Evolutionary conservation across 2,888 invertebrate species (phyloP).

Genomic region (Drosophila acutilabella): DNA sequence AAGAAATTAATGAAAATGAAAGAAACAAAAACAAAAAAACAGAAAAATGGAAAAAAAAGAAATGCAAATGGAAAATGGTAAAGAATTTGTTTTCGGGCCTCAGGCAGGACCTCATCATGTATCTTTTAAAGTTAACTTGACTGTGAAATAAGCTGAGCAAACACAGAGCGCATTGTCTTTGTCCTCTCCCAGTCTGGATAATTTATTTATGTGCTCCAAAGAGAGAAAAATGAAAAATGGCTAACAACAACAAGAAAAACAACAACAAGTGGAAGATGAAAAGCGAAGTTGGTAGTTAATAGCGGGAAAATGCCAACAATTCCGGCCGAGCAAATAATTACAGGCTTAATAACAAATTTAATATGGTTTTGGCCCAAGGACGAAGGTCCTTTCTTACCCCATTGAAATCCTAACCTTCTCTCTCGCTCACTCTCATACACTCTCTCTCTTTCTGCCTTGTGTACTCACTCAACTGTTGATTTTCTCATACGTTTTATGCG

Average conservation of each 20-base stretch:
- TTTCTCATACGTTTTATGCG: constrained; percentile 68
- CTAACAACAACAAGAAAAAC: not conserved
- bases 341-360: constrained; percentile 80
- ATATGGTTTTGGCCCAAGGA: constrained; percentile 61
- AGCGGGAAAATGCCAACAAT: constrained; percentile 67
- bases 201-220: constrained; percentile 74
- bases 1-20: constrained; percentile 74
- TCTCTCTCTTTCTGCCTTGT: not conserved
- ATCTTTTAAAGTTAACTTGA: constrained; percentile 77
- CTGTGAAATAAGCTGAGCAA: constrained; percentile 76
- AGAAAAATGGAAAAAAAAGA: constrained; percentile 10
- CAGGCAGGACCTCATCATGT: constrained; percentile 40
- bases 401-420: not conserved
- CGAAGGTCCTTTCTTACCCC: constrained; percentile 30
- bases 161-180: constrained; percentile 75
- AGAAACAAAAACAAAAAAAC: constrained; percentile 11
- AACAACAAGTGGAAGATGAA: constrained; percentile 16
- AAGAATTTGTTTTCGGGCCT: constrained; percentile 23
- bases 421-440: not conserved
- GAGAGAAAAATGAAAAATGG: constrained; percentile 16
- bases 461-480: constrained; percentile 59
- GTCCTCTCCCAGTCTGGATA: constrained; percentile 65
- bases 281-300: constrained; percentile 45
- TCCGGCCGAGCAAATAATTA: constrained; percentile 75
- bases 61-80: constrained; percentile 24